phyloP scores from a whole-genome alignment of 2,113 vertebrate species.

The Rhodinocichla rosea region DNA sequence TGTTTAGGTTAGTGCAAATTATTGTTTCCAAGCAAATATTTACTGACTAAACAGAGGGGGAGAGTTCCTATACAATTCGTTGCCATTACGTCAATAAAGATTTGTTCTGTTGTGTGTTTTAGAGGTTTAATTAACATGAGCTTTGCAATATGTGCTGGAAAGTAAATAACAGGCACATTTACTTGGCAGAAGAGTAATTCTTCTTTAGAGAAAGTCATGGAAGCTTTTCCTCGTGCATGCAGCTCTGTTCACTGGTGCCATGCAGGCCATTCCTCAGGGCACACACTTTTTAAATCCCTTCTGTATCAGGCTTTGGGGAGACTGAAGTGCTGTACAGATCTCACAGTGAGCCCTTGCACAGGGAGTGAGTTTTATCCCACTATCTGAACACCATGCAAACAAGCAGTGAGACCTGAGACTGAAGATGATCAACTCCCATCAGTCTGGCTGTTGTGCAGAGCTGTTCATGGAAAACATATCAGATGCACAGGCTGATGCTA shows the following conservation, averaged over 20 bases:
- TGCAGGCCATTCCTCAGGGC: not conserved
- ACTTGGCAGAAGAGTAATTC: not conserved
- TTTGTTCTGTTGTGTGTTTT: conserved; percentile 19
- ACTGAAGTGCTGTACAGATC: not conserved
- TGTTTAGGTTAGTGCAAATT: not conserved
- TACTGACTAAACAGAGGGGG: not conserved
- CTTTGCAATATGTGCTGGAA: conserved; percentile 14
- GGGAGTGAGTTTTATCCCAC: not conserved
- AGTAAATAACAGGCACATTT: conserved; percentile 3
- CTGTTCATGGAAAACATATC: not conserved
- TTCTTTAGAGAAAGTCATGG: not conserved
- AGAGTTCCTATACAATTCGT: not conserved
- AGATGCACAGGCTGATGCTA: not conserved
- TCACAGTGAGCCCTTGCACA: not conserved
- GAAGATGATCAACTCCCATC: not conserved
- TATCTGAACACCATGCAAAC: not conserved
- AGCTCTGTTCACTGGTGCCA: not conserved
- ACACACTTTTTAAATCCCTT: not conserved
- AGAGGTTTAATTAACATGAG: conserved; percentile 4
- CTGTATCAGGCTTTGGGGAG: not conserved
- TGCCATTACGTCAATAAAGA: not conserved
- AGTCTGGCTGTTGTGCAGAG: not conserved
- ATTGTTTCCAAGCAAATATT: conserved; percentile 23
- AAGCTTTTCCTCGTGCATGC: not conserved
- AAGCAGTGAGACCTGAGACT: not conserved